phyloP scores from a whole-genome alignment of 2,113 vertebrate genomes.

The Nyctereutes procyonoides region DNA sequence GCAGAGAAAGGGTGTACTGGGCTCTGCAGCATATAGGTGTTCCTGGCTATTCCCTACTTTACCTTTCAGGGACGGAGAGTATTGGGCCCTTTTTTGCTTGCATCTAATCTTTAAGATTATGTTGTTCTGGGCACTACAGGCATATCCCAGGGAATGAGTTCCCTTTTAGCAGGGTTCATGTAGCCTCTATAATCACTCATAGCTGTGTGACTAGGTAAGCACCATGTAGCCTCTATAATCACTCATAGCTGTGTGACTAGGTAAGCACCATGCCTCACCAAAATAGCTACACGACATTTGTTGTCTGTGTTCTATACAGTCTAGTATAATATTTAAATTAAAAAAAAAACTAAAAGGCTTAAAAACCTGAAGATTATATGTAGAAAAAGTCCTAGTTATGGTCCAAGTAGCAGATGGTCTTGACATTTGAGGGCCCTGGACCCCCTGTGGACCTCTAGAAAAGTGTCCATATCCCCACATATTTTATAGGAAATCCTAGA shows the following conservation, averaged over 20 bases:
- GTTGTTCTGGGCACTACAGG: neutral
- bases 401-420: neutral
- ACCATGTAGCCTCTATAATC: neutral
- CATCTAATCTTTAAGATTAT: conserved; percentile 12
- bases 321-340: conserved; percentile 1
- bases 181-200: neutral
- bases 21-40: neutral
- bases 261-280: neutral
- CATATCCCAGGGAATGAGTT: neutral
- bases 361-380: neutral
- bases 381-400: neutral
- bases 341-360: neutral
- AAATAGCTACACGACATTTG: conserved; percentile 3
- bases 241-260: neutral
- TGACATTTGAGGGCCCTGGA: neutral
- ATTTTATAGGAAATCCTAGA: conserved; percentile 45
- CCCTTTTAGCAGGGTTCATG: neutral
- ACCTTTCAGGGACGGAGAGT: neutral
- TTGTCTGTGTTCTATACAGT: neutral
- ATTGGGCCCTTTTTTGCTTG: neutral
- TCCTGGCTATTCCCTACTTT: neutral
- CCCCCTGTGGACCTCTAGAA: neutral
- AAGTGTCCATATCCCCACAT: neutral
- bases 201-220: neutral
- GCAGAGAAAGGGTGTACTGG: neutral